Conservation (phyloP, 2,113 vertebrate genomes). For the Platichthys stellatus region DNA sequence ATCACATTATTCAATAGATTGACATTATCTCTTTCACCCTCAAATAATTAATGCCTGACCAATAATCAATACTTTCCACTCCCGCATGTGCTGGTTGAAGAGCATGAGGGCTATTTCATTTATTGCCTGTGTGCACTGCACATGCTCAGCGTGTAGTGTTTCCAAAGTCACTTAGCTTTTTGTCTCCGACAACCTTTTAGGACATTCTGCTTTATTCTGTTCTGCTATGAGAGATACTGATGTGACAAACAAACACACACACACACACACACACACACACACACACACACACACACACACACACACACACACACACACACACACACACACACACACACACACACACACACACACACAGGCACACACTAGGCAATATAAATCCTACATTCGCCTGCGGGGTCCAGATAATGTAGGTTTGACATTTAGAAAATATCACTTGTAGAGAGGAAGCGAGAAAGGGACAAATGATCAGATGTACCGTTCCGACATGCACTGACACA, state of each 20-base stretch:
- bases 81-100: conserved; percentile 5
- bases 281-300: neutral
- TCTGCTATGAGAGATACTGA: conserved; percentile 10
- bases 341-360: neutral
- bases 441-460: conserved; percentile 20
- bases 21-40: neutral
- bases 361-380: conserved; percentile 10
- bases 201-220: neutral
- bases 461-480: neutral
- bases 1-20: conserved; percentile 29
- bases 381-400: conserved; percentile 22
- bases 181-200: neutral
- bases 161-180: neutral
- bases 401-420: conserved; percentile 45
- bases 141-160: neutral
- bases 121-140: conserved; percentile 1
- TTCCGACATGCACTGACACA: neutral
- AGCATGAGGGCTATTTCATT: neutral
- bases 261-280: neutral
- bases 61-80: conserved; percentile 51
- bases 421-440: conserved; percentile 55
- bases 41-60: conserved; percentile 29
- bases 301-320: neutral
- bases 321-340: too few species aligned
- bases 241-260: neutral